Conservation (phyloP, 2,888 invertebrate genomes). For the Caradrina kadenii region DNA sequence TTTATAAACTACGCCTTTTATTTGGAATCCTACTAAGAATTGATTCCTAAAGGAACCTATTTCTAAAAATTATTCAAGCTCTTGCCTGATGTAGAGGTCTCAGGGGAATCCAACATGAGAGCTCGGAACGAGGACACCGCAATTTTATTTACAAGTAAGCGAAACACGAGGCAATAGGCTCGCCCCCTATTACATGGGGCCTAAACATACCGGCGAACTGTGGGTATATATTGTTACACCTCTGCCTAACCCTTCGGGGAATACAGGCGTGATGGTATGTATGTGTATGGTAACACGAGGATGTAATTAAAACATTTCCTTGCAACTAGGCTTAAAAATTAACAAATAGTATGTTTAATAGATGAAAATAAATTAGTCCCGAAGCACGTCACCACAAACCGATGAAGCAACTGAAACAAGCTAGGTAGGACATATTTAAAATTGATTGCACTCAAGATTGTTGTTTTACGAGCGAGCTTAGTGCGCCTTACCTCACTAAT, state of each 20-base stretch:
- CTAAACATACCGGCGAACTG: too few relatives aligned
- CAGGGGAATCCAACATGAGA: constrained; percentile 4
- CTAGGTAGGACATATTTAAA: constrained; percentile 49
- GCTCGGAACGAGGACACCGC: not conserved
- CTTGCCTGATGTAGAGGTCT: constrained; percentile 15
- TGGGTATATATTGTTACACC: too few relatives aligned
- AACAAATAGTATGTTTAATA: constrained; percentile 17
- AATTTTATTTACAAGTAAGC: not conserved
- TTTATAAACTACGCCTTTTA: constrained; percentile 29
- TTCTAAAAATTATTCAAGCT: constrained; percentile 48
- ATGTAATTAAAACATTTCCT: constrained; percentile 17
- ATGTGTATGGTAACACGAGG: too few relatives aligned
- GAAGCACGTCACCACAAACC: constrained; percentile 18
- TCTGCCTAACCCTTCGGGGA: too few relatives aligned
- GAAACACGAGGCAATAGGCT: too few relatives aligned
- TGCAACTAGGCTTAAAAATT: constrained; percentile 18
- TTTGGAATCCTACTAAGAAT: constrained; percentile 18
- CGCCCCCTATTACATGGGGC: too few relatives aligned
- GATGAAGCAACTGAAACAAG: constrained; percentile 24
- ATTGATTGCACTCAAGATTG: constrained; percentile 56
- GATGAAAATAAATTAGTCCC: constrained; percentile 34
- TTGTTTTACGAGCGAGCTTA: constrained; percentile 55
- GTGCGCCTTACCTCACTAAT: constrained; percentile 51
- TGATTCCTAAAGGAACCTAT: constrained; percentile 21
- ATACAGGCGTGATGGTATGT: too few relatives aligned